phyloP scores from a whole-genome alignment of 2,888 invertebrate species.

The Anarsia innoxiella region DNA sequence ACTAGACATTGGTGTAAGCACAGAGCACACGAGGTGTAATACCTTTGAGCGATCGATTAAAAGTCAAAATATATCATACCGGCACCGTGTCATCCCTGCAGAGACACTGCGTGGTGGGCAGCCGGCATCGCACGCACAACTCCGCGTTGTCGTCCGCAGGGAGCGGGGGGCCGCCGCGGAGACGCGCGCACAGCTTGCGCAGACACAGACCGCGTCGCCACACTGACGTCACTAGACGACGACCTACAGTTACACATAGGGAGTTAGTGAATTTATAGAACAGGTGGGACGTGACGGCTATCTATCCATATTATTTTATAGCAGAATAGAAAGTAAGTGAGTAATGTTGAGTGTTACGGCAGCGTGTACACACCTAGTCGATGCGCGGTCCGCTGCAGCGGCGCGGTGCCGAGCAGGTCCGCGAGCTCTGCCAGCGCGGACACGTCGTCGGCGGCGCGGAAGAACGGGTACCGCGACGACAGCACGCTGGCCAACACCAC shows the following conservation, averaged over 20 bases:
- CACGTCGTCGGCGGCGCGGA: conserved; percentile 82
- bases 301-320: too few species aligned
- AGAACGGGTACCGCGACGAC: conserved; percentile 88
- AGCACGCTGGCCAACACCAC: conserved; percentile 83
- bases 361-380: too few species aligned
- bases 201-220: conserved; percentile 45
- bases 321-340: too few species aligned
- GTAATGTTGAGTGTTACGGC: too few species aligned
- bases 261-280: too few species aligned
- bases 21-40: too few species aligned
- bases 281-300: too few species aligned
- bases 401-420: conserved; percentile 83
- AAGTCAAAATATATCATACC: too few species aligned
- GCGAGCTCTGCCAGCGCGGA: conserved; percentile 89
- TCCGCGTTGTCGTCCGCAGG: conserved; percentile 9
- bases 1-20: not conserved
- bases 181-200: conserved; percentile 40
- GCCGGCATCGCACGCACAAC: conserved; percentile 15
- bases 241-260: conserved; percentile 42
- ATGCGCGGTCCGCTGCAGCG: conserved; percentile 79
- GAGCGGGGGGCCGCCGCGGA: conserved; percentile 26
- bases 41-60: too few species aligned
- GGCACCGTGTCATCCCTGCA: conserved; percentile 33
- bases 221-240: conserved; percentile 38
- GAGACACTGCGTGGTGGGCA: conserved; percentile 30